Evolutionary conservation across 2,797 vertebrate species (phyloP).

Genomic region (Crotalus adamanteus): DNA sequence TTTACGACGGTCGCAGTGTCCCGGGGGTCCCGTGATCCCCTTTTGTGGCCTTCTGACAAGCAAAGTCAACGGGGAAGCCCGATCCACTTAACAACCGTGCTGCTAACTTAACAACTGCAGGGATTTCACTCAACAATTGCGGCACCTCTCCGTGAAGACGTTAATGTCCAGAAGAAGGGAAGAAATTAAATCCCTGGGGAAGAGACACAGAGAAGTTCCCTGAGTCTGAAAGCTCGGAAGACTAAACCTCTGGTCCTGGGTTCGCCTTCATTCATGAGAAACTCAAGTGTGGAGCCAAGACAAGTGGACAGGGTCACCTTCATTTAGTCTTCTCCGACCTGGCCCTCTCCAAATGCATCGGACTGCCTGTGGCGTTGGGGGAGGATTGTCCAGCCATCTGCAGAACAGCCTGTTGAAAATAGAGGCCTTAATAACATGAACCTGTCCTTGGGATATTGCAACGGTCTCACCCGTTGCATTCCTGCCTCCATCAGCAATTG

Average conservation of each 20-base stretch:
- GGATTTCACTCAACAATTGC: not conserved
- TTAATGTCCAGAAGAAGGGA: too few species aligned
- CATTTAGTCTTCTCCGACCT: not conserved
- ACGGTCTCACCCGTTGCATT: not conserved
- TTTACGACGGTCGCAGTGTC: accelerated
- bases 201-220: too few species aligned
- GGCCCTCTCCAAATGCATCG: not conserved
- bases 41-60: not conserved
- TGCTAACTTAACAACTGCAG: not conserved
- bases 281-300: not conserved
- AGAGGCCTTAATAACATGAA: not conserved
- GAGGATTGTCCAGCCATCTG: not conserved
- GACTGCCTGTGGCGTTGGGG: not conserved
- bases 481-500: not conserved
- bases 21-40: not conserved
- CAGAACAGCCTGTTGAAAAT: not conserved
- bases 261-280: not conserved
- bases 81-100: not conserved
- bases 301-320: not conserved
- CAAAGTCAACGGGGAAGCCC: not conserved
- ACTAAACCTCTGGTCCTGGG: too few species aligned
- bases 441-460: not conserved
- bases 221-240: too few species aligned
- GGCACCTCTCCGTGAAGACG: too few species aligned
- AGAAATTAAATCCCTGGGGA: too few species aligned